Evolutionary conservation across 92 coral and sea anemone species (phyloP).

Genomic region (Ricordea florida): DNA sequence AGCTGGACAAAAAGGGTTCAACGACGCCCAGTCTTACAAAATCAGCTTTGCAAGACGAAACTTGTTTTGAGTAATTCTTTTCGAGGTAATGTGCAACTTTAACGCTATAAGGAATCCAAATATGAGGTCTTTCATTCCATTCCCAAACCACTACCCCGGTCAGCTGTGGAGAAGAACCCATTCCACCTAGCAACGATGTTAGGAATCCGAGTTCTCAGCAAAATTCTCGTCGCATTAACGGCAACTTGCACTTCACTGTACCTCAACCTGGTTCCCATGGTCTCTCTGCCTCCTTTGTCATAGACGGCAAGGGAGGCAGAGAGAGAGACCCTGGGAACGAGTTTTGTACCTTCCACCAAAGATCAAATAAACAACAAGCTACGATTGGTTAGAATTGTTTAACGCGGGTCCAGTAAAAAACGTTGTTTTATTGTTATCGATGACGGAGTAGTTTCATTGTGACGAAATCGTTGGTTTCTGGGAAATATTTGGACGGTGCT

Average conservation of each 20-base stretch:
- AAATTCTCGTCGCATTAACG: too few relatives aligned
- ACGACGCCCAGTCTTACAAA: slow-evolving; percentile 57
- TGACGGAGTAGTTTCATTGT: slow-evolving; percentile 44
- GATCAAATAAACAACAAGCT: neutral
- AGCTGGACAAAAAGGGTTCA: slow-evolving; percentile 29
- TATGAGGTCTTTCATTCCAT: slow-evolving; percentile 61
- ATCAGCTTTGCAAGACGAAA: neutral
- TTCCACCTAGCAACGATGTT: neutral
- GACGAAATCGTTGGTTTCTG: slow-evolving; percentile 66
- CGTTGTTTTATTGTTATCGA: neutral
- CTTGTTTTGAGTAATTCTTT: neutral
- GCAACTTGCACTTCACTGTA: too few relatives aligned
- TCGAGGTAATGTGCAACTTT: slow-evolving; percentile 56
- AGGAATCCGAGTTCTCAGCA: too few relatives aligned
- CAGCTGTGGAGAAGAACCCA: neutral
- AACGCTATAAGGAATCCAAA: slow-evolving; percentile 78
- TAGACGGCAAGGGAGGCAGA: too few relatives aligned
- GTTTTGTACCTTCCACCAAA: neutral
- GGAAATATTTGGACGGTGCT: slow-evolving; percentile 66
- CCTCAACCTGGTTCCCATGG: too few relatives aligned
- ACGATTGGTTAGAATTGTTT: neutral
- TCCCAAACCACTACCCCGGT: slow-evolving; percentile 79
- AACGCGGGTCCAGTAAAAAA: slow-evolving; percentile 10
- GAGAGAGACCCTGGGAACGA: too few relatives aligned
- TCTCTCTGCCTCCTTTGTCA: too few relatives aligned